A percentile compares a stretch with the other conserved stretches of the same genome.
phyloP scores from a whole-genome alignment of 2,113 vertebrate species.

The Laticauda laticaudata region DNA sequence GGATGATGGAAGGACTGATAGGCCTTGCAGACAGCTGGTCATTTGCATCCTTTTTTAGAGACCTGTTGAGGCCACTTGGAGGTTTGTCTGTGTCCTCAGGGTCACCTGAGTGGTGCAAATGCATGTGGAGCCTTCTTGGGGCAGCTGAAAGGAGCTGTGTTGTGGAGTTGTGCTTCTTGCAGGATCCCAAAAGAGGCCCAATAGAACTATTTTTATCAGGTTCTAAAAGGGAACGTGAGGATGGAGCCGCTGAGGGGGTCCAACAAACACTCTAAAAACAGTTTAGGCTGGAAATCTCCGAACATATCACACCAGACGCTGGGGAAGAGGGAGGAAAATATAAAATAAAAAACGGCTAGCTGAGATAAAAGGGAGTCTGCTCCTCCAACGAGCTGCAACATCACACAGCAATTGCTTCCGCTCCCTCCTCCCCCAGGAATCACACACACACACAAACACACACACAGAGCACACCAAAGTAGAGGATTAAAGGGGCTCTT shows the following conservation, averaged over 20 bases:
- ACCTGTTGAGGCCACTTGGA: too few species aligned
- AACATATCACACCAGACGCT: too few species aligned
- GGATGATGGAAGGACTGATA: too few species aligned
- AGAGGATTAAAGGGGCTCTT: slow-evolving; percentile 9
- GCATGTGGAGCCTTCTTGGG: too few species aligned
- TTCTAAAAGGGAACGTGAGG: neutral
- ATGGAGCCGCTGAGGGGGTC: neutral
- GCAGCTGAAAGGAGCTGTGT: too few species aligned
- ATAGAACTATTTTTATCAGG: neutral
- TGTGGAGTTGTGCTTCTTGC: too few species aligned
- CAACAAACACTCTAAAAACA: neutral
- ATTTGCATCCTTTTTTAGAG: too few species aligned
- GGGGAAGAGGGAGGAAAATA: accelerated
- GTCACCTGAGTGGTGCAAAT: too few species aligned
- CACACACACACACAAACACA: neutral
- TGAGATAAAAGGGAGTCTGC: neutral
- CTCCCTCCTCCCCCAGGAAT: neutral
- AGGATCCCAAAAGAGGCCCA: too few species aligned
- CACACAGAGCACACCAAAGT: neutral
- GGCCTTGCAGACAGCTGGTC: too few species aligned
- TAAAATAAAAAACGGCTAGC: neutral
- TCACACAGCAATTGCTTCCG: neutral
- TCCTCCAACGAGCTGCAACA: neutral
- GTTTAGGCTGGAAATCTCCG: neutral
- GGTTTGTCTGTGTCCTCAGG: too few species aligned